Evolutionary conservation across 2,113 vertebrate species (phyloP), one percentile per base, ranked within the genome.

Genomic region (Oryctolagus cuniculus): DNA sequence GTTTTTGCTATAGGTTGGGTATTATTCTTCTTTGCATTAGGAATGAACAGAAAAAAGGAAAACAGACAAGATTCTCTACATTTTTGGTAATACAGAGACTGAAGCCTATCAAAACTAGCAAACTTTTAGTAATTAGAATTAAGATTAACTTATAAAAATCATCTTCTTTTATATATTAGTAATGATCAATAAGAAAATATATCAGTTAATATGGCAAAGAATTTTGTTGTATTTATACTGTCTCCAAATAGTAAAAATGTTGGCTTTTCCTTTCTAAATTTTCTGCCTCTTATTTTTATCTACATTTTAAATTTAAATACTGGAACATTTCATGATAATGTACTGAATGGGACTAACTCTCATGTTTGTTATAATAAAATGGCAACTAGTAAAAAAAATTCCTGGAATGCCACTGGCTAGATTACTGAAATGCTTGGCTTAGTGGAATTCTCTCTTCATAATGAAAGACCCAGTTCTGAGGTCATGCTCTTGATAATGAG

Each of bases 251-350:
- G 64, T 91, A 55, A 81, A 67, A 79, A 34, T 70, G 79, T 90
- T 95, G 36, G 4, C 36, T 86, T 49, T 73, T 64, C 9, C 25
- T 75, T 94, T 73, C 38, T 72, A 44, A 51, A 6, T 53, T 86
- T 94, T 93, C 67, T 81, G 83, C 27, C 17, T 93, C 24, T 90
- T 51, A 44, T 74, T 64, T 90, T 83, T 67, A 72, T 89, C 67
- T 97, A 25, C 49, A 69, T n/a, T 89, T 86, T 38, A 90, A 83
- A 67, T 63, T 80, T 95, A 80, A 96, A 74, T 79, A 29, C 22
- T 21, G 74, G 77, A 94, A 63, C 25, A 78, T 72, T 82, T 91
- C 24, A 69, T 51, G 29, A 67, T 73, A 83, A 80, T 79, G 51
- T 77, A 72, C 72, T 67, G 17, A 96, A 63, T 38, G 17, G 38